Conservation (phyloP, 2,113 vertebrate species). For the Leiothrix lutea region DNA sequence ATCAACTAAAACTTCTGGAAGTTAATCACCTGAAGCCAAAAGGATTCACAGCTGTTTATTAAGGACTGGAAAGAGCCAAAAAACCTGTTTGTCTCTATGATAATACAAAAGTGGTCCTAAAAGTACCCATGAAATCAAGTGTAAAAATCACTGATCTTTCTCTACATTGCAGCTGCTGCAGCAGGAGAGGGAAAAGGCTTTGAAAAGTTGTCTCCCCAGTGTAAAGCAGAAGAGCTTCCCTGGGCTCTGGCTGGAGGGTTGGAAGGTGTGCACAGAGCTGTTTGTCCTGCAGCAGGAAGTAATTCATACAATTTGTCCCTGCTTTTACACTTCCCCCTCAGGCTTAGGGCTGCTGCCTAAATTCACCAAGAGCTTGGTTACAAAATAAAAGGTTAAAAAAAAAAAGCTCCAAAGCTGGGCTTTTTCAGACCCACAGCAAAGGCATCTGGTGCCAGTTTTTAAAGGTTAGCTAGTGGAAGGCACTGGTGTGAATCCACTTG, state of each 20-base stretch:
- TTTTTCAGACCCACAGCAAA: background rate
- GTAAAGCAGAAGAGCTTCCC: background rate
- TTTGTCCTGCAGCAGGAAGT: background rate
- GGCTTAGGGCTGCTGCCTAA: background rate
- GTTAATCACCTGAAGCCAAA: background rate
- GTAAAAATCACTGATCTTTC: background rate
- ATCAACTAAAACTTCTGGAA: background rate
- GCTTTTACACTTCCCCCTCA: background rate
- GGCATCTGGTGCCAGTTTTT: background rate
- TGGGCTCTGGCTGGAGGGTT: background rate
- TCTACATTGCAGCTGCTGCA: background rate
- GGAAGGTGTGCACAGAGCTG: background rate
- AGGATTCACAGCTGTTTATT: background rate
- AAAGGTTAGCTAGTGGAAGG: background rate
- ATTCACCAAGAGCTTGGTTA: background rate
- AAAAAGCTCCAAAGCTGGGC: background rate
- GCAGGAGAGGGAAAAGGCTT: background rate
- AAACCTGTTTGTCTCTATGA: background rate
- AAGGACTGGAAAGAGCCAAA: background rate
- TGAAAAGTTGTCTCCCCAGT: background rate
- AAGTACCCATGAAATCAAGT: background rate
- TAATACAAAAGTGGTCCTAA: background rate
- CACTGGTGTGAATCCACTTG: background rate
- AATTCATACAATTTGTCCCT: rapidly evolving
- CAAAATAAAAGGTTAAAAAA: background rate